Evolutionary conservation across 2,888 invertebrate species (phyloP).

Genomic region (Coenonympha arcania): DNA sequence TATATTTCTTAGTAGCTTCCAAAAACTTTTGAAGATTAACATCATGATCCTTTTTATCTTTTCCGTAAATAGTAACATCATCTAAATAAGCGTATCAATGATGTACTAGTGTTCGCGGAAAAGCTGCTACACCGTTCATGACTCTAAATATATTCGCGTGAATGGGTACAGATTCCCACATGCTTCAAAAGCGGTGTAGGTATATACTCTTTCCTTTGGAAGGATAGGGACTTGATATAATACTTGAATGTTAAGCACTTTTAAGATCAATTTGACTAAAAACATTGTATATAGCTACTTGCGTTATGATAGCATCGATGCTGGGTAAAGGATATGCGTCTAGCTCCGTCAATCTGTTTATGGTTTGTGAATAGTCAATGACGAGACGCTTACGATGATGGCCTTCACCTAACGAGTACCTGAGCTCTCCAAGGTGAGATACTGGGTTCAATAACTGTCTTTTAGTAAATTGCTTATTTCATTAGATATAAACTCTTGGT

Average conservation of each 20-base stretch:
- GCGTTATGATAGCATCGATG: conserved; percentile 18
- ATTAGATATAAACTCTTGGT: conserved; percentile 7
- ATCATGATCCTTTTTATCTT: not conserved
- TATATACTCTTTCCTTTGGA: not conserved
- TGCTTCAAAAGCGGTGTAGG: conserved; percentile 21
- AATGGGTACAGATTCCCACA: conserved; percentile 1
- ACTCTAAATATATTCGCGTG: conserved; percentile 3
- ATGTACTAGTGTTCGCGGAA: not conserved
- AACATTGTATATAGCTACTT: conserved; percentile 12
- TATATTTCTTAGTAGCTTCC: not conserved
- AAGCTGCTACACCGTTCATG: not conserved
- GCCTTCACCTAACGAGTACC: conserved; percentile 7
- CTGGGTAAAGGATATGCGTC: conserved; percentile 29
- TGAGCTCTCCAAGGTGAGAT: conserved; percentile 11
- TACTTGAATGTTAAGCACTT: conserved; percentile 20
- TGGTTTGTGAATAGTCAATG: conserved; percentile 31
- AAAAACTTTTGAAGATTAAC: not conserved
- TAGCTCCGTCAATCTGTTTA: conserved; percentile 28
- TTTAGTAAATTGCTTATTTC: conserved; percentile 12
- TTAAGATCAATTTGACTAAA: conserved; percentile 18
- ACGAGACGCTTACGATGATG: conserved; percentile 28
- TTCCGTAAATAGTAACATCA: not conserved
- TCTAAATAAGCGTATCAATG: not conserved
- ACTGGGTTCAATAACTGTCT: conserved; percentile 16
- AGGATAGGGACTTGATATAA: conserved; percentile 18